These are phyloP conservation scores for Paraescarpia echinospica DNA, from an alignment of 1,140 invertebrate species.

Conservation along the genomic window DNA sequence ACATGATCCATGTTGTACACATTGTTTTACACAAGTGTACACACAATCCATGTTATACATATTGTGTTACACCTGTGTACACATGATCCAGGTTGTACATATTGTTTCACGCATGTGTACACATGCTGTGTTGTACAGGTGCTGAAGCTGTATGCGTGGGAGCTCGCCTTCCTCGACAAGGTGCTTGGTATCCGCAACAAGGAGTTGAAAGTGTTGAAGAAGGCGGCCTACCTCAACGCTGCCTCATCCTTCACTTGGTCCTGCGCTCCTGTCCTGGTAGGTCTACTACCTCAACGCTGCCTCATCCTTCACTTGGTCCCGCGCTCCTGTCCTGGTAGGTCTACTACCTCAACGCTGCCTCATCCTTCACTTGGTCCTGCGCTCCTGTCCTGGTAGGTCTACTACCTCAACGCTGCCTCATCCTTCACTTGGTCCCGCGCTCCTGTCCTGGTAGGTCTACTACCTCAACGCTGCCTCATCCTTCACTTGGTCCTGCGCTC, in stretches of 20 bases:
- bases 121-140: slow-evolving; percentile 22
- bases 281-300: slow-evolving; percentile 54
- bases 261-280: slow-evolving; percentile 22
- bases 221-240: slow-evolving; percentile 52
- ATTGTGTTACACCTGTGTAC: neutral
- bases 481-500: no score
- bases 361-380: no score
- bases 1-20: slow-evolving; percentile 51
- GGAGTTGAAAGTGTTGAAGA: slow-evolving; percentile 53
- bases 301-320: slow-evolving; percentile 82
- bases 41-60: slow-evolving; percentile 32
- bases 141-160: slow-evolving; percentile 47
- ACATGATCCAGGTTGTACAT: slow-evolving; percentile 51
- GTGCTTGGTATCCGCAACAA: slow-evolving; percentile 42
- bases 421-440: no score
- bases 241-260: slow-evolving; percentile 85
- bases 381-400: no score
- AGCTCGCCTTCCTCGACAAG: slow-evolving; percentile 51
- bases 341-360: no score
- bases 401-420: no score
- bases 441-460: no score
- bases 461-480: no score
- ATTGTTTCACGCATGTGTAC: slow-evolving; percentile 36
- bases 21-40: slow-evolving; percentile 48
- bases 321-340: neutral